Percentiles rank a stretch among this genome's conserved stretches.
Conservation (phyloP, 2,797 vertebrate genomes). For the Remorina albescens region DNA sequence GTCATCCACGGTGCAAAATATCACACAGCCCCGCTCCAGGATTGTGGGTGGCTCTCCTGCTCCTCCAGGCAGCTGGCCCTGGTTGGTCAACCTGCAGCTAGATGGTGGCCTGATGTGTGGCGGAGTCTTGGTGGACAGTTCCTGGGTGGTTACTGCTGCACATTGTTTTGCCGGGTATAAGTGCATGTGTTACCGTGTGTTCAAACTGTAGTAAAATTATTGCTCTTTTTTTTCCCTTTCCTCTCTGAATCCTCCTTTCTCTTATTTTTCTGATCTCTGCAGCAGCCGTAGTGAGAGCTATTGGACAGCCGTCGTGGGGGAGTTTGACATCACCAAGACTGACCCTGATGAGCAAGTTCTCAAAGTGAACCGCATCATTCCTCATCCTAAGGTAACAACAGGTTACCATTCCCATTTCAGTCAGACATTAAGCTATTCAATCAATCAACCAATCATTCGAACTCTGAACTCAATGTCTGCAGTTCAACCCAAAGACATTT, state of each 20-base stretch:
- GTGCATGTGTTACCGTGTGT: background rate
- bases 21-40: conserved; percentile 84
- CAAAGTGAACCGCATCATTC: conserved; percentile 91
- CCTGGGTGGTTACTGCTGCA: conserved; percentile 94
- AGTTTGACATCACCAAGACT: conserved; percentile 88
- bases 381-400: conserved; percentile 90
- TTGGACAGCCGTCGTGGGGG: conserved; percentile 92
- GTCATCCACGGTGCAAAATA: conserved; percentile 68
- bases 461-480: conserved; percentile 40
- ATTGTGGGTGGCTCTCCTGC: conserved; percentile 92
- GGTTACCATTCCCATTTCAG: no score
- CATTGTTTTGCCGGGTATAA: conserved; percentile 94
- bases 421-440: background rate
- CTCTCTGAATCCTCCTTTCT: background rate
- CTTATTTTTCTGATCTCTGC: conserved; percentile 7
- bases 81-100: conserved; percentile 93
- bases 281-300: conserved; percentile 91
- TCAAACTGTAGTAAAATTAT: background rate
- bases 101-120: conserved; percentile 93
- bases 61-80: conserved; percentile 91
- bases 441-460: background rate
- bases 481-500: conserved; percentile 95
- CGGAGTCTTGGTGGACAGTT: conserved; percentile 91
- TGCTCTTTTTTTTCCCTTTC: background rate
- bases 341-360: conserved; percentile 86